These are phyloP conservation scores for Polypterus bichir DNA, from an alignment of 2,113 vertebrate species.

Conservation along the genomic window DNA sequence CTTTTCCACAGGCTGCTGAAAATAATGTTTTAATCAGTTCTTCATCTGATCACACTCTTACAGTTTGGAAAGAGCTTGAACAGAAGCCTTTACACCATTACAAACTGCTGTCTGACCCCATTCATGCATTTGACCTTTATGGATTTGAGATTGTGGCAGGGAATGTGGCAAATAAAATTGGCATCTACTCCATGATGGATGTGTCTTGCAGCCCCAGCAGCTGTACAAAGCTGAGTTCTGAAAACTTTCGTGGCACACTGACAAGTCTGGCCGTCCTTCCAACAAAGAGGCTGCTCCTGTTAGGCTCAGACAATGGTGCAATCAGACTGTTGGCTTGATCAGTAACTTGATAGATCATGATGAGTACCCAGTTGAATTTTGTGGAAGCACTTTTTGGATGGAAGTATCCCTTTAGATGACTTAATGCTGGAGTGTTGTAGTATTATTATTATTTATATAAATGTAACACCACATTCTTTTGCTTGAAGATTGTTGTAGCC, in stretches of 20 bases:
- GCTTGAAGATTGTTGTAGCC: too few relatives aligned
- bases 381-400: too few relatives aligned
- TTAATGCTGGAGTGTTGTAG: too few relatives aligned
- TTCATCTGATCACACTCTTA: constrained; percentile 82
- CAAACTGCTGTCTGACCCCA: constrained; percentile 76
- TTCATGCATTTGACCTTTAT: constrained; percentile 85
- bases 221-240: constrained; percentile 83
- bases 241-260: constrained; percentile 90
- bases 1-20: constrained; percentile 67
- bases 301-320: constrained; percentile 87
- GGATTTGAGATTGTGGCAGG: constrained; percentile 78
- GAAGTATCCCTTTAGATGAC: too few relatives aligned
- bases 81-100: constrained; percentile 83
- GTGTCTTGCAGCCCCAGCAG: constrained; percentile 64
- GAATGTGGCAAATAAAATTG: constrained; percentile 87
- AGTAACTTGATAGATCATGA: too few relatives aligned
- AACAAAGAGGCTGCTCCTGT: constrained; percentile 82
- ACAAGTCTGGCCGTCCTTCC: constrained; percentile 86
- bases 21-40: constrained; percentile 81
- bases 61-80: constrained; percentile 89
- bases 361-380: too few relatives aligned
- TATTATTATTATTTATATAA: too few relatives aligned
- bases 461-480: too few relatives aligned
- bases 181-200: constrained; percentile 81
- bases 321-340: constrained; percentile 72